Conservation (phyloP, 2,797 vertebrate genomes). For the Poecile montanus region DNA sequence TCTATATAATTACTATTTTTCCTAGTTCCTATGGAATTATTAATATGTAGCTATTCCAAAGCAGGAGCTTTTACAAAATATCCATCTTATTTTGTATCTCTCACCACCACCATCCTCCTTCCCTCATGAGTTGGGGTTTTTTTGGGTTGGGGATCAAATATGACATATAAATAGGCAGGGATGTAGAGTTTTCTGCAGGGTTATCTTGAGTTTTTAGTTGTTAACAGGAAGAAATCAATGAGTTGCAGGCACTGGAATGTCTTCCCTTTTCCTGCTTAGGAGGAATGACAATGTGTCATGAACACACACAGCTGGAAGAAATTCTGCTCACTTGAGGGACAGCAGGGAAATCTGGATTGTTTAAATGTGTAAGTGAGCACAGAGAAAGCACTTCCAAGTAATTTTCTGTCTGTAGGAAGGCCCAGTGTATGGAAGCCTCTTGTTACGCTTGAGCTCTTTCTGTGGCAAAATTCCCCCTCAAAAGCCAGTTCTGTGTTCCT, state of each 20-base stretch:
- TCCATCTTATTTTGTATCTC: background rate
- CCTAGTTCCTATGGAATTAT: background rate
- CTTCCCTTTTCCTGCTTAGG: background rate
- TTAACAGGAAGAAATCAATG: background rate
- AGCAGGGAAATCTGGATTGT: rapidly evolving
- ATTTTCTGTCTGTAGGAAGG: background rate
- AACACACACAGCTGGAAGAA: background rate
- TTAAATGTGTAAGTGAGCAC: background rate
- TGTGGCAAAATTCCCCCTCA: background rate
- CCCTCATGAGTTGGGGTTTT: background rate
- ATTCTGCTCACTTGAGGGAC: background rate
- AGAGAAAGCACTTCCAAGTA: background rate
- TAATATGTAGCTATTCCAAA: background rate
- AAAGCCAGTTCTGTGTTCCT: background rate
- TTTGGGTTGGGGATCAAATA: background rate
- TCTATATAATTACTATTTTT: background rate
- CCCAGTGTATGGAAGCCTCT: background rate
- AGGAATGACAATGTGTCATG: background rate
- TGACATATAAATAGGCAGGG: background rate
- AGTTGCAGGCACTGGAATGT: background rate
- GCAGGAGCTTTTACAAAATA: background rate
- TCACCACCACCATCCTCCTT: background rate
- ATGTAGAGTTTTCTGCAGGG: background rate
- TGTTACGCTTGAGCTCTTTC: background rate
- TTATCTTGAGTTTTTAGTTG: background rate